Evolutionary conservation across 2,888 invertebrate species (phyloP), one percentile per base, ranked within the genome.

Genomic region (Euzetes globulus): DNA sequence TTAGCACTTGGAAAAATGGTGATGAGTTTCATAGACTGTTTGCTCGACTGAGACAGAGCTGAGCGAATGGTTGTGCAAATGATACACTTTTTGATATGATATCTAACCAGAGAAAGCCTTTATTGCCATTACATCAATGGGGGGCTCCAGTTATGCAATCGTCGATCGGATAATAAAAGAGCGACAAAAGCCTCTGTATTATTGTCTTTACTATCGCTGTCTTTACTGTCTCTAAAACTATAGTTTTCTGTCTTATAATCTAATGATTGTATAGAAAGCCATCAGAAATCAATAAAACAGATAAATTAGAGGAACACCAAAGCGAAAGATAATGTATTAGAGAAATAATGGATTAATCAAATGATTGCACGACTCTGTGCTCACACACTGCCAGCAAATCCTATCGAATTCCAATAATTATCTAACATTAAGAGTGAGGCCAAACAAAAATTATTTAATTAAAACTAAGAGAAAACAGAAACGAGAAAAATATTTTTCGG

Each of bases 251-350:
- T 22, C 19, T 15, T 17, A 33, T 63, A 37, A 63, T 63, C 9
- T 58, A 58, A 22, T 22, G 63, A 63, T 63, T 37, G 37, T 63
- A 63, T 33, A 29, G 25, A 55, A 55, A 29, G 55, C 55, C 63
- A 63, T 63, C 25, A 63, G 33, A 63, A 63, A 63, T 63, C 63
- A 63, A 63, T 63, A 63, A 63, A 63, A 33, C 37, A 63, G 63
- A 63, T 63, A 37, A 63, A 63, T 63, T 27, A 63, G 19, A 63
- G 9, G 11, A 15, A 63, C 27, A 33, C 7, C 33, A 33, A 4
- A 33, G 33, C 33, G 33, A 27, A 13, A 27, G 15, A 60, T 60
- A 60, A 60, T 60, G 33, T 60, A 27, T 29, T 33, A 29, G 29
- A 60, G 60, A 37, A 33, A 33, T 63, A 55, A 55, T 55, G 55